Evolutionary conservation across 2,113 vertebrate species (phyloP).

Genomic region (Pseudorasbora parva): DNA sequence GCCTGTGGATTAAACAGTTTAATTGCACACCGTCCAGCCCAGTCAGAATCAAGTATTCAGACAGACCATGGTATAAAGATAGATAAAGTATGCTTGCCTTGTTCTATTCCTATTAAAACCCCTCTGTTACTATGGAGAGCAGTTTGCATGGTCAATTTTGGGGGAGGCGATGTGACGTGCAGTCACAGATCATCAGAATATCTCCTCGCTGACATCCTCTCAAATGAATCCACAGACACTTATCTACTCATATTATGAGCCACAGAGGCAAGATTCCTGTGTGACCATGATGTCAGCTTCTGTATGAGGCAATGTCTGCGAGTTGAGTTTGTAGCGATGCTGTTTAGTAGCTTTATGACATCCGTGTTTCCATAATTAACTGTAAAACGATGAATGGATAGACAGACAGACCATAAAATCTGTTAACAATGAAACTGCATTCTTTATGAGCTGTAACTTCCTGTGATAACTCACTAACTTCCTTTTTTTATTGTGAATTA

Average conservation of each 20-base stretch:
- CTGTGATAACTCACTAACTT: background rate
- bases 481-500: background rate
- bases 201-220: conserved; percentile 1
- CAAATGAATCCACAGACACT: background rate
- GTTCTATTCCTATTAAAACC: background rate
- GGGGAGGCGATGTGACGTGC: background rate
- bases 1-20: too few species aligned
- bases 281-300: background rate
- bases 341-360: background rate
- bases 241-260: background rate
- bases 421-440: background rate
- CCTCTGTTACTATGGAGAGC: conserved; percentile 26
- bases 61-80: too few species aligned
- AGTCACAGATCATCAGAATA: conserved; percentile 1
- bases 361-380: too few species aligned
- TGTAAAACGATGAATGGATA: background rate
- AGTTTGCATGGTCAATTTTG: background rate
- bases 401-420: background rate
- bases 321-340: background rate
- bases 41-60: too few species aligned
- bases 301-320: background rate
- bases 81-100: background rate
- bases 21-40: too few species aligned
- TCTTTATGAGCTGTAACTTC: background rate
- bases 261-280: background rate